Evolutionary conservation across 1,140 invertebrate genomes (phyloP).

Genomic region (Papilio machaon): DNA sequence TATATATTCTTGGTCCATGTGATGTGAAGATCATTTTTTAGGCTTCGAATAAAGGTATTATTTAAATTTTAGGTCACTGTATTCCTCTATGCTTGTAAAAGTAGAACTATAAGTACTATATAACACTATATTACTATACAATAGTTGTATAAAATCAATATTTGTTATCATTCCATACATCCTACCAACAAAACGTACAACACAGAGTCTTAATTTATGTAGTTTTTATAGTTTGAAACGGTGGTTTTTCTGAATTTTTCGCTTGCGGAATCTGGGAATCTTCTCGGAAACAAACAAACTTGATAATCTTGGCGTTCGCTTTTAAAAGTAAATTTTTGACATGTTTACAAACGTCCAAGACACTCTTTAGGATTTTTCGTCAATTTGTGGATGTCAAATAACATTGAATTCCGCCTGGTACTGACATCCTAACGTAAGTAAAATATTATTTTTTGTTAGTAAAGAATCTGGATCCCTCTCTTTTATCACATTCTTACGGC

Average conservation of each 20-base stretch:
- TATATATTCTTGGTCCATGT: too few relatives aligned
- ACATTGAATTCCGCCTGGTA: not conserved
- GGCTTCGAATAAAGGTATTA: too few relatives aligned
- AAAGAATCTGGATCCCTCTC: not conserved
- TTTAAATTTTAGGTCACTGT: too few relatives aligned
- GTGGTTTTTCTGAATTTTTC: not conserved
- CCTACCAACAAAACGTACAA: too few relatives aligned
- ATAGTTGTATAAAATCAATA: too few relatives aligned
- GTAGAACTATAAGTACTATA: too few relatives aligned
- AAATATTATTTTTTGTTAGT: not conserved
- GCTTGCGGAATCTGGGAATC: not conserved
- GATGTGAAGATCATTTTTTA: too few relatives aligned
- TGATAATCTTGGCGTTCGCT: not conserved
- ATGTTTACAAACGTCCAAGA: slow-evolving; percentile 9
- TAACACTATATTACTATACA: too few relatives aligned
- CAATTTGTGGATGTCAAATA: not conserved
- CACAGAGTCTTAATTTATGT: too few relatives aligned
- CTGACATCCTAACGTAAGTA: not conserved
- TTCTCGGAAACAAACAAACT: not conserved
- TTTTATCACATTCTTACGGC: not conserved
- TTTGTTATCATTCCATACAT: too few relatives aligned
- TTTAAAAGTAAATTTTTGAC: slow-evolving; percentile 13
- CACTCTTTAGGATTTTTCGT: not conserved
- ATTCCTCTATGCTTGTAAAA: too few relatives aligned
- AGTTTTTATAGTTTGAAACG: not conserved